Evolutionary conservation across 2,888 invertebrate species (phyloP).

Genomic region (Eudasyphora cyanicolor): DNA sequence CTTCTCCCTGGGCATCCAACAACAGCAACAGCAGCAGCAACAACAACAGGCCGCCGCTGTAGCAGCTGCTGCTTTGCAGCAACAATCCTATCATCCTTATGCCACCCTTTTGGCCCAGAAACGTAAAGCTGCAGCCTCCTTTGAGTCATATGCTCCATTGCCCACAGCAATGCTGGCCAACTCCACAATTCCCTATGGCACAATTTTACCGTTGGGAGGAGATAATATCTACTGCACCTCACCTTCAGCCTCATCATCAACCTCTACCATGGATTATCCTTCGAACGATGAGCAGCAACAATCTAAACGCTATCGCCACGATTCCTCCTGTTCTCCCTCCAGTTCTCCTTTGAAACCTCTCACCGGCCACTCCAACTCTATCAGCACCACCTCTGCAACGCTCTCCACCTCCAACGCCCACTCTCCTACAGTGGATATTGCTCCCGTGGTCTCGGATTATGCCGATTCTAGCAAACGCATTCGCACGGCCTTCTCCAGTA

Average conservation of each 20-base stretch:
- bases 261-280: slow-evolving; percentile 72
- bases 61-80: slow-evolving; percentile 68
- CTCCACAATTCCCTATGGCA: slow-evolving; percentile 54
- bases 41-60: slow-evolving; percentile 76
- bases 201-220: slow-evolving; percentile 45
- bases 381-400: slow-evolving; percentile 25
- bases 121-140: slow-evolving; percentile 69
- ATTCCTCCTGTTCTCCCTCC: slow-evolving; percentile 73
- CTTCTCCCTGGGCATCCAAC: slow-evolving; percentile 84
- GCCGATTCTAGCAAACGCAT: slow-evolving; percentile 91
- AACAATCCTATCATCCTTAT: slow-evolving; percentile 73
- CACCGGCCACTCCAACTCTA: slow-evolving; percentile 69
- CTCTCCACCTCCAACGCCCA: slow-evolving; percentile 39
- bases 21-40: slow-evolving; percentile 79
- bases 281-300: slow-evolving; percentile 71
- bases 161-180: slow-evolving; percentile 29
- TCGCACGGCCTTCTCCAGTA: slow-evolving; percentile 95
- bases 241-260: slow-evolving; percentile 77
- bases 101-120: slow-evolving; percentile 72
- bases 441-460: slow-evolving; percentile 79
- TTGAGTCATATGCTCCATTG: slow-evolving; percentile 69
- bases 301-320: slow-evolving; percentile 72
- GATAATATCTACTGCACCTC: slow-evolving; percentile 75
- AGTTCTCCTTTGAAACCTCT: slow-evolving; percentile 75
- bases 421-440: slow-evolving; percentile 68